Conservation (phyloP, 1,140 invertebrate species). For the Pemphigus obesinymphae region DNA sequence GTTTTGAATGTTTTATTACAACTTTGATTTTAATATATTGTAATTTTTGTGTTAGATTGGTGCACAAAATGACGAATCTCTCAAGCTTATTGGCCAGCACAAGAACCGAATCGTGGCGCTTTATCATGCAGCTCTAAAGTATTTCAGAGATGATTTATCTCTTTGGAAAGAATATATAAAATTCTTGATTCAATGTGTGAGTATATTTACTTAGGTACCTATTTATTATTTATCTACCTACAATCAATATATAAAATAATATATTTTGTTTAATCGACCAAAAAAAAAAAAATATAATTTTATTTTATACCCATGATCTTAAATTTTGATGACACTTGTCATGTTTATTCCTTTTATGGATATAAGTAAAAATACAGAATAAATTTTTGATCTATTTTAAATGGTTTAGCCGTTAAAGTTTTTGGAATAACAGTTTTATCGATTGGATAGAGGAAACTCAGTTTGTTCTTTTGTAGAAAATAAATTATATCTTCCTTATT, state of each 20-base stretch:
- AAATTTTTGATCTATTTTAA: no score
- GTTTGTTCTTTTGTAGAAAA: no score
- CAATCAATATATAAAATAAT: not conserved
- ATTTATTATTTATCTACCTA: not conserved
- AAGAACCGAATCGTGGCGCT: not conserved
- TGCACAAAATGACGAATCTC: not conserved
- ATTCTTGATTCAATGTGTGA: not conserved
- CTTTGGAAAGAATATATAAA: conserved; percentile 24
- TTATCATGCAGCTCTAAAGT: conserved; percentile 8
- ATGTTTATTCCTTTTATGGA: no score
- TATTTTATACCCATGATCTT: no score
- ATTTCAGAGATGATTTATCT: conserved; percentile 10
- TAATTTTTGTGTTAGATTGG: not conserved
- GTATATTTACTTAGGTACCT: not conserved
- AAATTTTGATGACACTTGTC: no score
- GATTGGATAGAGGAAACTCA: no score
- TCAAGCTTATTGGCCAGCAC: not conserved
- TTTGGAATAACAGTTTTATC: no score
- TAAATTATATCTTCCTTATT: no score
- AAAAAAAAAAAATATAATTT: no score
- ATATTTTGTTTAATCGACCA: no score
- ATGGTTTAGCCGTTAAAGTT: no score
- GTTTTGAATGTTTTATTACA: not conserved
- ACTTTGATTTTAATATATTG: not conserved
- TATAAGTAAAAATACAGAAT: no score